Evolutionary conservation across 2,113 vertebrate species (phyloP), one percentile per base, ranked within the genome.

Genomic region (Macquaria ambigua): DNA sequence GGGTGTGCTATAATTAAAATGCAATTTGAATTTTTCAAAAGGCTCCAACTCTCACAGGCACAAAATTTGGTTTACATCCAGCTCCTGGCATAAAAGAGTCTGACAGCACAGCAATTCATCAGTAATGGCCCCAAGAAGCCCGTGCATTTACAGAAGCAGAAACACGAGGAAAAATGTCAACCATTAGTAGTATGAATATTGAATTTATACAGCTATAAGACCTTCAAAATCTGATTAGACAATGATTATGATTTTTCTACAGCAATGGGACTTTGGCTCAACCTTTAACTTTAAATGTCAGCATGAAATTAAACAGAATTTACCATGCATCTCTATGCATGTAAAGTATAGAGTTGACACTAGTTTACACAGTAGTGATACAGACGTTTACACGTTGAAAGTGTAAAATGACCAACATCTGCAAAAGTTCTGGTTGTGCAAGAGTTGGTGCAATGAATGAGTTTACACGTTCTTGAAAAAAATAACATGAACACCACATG

Each of bases 1-100:
- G 84, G 86, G 84, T 81, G 79, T 69, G 56, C 76, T 82, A 85
- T 84, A 79, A 87, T 93, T 87, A 91, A 92, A 91, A 86, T 83
- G 66, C 74, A 79, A 85, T 92, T 90, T 56, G 25, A 92, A 83
- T 85, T 69, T 87, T 88, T 81, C 74, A 90, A 85, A 90, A 88
- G 77, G 46, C 39, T 90, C 59, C 69, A 81, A 88, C 73, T 93
- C 87, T 86, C 72, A 61, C 50, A 86, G 87, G 83, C 70, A 70
- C 63, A 62, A 64, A 62, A 79, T 77, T 79, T 91, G 86, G 81
- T 89, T 52, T 78, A 85, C 77, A 91, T 83, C 86, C 86, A 92
- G 79, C 58, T 79, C 59, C 84, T 88, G 81, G 76, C 70, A 83
- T 25, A 68, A 83, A 88, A 70, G 74, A 86, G 70, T 74, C 77